A percentile compares a stretch with the other conserved stretches of the same genome.
These are phyloP conservation scores for Eilema depressum DNA, from an alignment of 2,888 invertebrate species.

Conservation along the genomic window DNA sequence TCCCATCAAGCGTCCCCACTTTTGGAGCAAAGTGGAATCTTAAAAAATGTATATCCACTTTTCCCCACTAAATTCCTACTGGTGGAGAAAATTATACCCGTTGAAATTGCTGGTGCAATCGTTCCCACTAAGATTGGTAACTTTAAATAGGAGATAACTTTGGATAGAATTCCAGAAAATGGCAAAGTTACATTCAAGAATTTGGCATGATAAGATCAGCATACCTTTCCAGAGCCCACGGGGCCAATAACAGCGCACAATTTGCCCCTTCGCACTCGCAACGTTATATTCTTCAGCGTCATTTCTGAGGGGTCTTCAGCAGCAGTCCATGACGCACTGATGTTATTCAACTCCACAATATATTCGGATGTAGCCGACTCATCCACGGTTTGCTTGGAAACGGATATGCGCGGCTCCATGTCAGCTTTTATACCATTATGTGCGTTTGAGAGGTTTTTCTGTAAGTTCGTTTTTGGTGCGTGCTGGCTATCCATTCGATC, in stretches of 20 bases:
- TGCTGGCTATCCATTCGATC: slow-evolving; percentile 69
- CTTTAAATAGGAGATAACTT: too few species aligned
- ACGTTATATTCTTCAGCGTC: slow-evolving; percentile 84
- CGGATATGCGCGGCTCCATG: slow-evolving; percentile 18
- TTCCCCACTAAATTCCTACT: too few species aligned
- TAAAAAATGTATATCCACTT: too few species aligned
- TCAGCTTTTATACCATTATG: slow-evolving; percentile 46
- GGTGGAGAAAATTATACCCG: too few species aligned
- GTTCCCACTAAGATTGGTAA: too few species aligned
- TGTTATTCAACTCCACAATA: slow-evolving; percentile 66
- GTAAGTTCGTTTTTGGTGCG: slow-evolving; percentile 47
- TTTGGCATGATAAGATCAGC: background rate
- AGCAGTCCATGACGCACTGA: slow-evolving; percentile 74
- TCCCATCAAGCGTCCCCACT: too few species aligned
- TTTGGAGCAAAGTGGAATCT: too few species aligned
- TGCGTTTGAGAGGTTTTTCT: slow-evolving; percentile 57
- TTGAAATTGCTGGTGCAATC: too few species aligned
- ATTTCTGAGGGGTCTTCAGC: slow-evolving; percentile 71
- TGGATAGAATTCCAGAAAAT: background rate
- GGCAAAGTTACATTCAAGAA: background rate
- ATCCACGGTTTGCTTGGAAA: slow-evolving; percentile 20
- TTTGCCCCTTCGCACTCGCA: slow-evolving; percentile 87
- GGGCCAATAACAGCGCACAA: slow-evolving; percentile 94
- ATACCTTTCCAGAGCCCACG: slow-evolving; percentile 93
- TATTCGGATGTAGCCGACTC: slow-evolving; percentile 53